Percentiles rank a stretch among this genome's conserved stretches.
These are phyloP conservation scores for Triops longicaudatus DNA, from an alignment of 1,140 invertebrate genomes.

Conservation along the genomic window DNA sequence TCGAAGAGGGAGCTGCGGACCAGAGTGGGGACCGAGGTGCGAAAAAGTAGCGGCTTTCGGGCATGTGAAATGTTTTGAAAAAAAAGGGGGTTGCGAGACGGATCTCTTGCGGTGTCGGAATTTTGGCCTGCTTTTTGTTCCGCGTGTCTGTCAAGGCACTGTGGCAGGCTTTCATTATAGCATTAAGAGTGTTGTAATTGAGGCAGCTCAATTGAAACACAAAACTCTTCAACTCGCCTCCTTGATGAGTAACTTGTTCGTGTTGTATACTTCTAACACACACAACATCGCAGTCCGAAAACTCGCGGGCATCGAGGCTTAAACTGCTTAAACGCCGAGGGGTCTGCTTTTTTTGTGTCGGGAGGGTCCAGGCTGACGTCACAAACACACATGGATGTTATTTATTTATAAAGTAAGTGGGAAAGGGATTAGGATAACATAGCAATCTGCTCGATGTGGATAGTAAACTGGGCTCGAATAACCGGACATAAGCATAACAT, in stretches of 20 bases:
- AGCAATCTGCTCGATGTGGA: not conserved
- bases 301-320: too few species aligned
- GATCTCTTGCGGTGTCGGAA: not conserved
- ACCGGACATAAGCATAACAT: not conserved
- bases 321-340: too few species aligned
- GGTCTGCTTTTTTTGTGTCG: not conserved
- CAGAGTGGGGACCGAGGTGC: not conserved
- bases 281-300: not conserved
- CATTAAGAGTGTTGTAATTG: constrained; percentile 12
- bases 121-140: constrained; percentile 8
- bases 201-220: not conserved
- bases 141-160: not conserved
- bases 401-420: constrained; percentile 16
- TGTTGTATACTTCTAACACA: not conserved
- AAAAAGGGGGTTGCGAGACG: not conserved
- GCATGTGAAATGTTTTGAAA: not conserved
- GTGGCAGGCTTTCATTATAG: not conserved
- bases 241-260: constrained; percentile 7
- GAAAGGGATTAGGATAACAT: not conserved
- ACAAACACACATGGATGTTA: not conserved
- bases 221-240: not conserved
- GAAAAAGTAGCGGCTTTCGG: not conserved
- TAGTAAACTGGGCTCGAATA: constrained; percentile 1
- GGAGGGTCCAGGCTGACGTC: not conserved
- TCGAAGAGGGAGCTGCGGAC: not conserved